Evolutionary conservation across 2,888 invertebrate species (phyloP).

Genomic region (Temnothorax ravouxi): DNA sequence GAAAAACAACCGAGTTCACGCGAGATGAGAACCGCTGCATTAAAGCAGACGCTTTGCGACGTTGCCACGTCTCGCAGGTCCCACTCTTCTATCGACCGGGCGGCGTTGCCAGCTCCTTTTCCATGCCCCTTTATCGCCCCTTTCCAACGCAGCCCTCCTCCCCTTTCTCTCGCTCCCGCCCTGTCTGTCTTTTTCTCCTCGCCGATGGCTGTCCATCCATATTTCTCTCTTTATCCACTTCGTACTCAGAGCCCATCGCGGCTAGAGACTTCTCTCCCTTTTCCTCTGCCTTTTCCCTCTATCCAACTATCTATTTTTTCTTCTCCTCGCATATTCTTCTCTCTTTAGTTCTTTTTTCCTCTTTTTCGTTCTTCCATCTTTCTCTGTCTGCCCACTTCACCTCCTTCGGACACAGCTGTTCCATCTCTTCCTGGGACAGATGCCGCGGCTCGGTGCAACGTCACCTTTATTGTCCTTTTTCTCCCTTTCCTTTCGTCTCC

Average conservation of each 20-base stretch:
- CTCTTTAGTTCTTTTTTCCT: constrained; percentile 59
- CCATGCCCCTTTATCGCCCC: constrained; percentile 84
- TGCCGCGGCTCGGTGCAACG: constrained; percentile 80
- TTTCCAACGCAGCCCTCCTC: constrained; percentile 77
- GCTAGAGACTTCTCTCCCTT: constrained; percentile 59
- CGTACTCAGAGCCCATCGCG: constrained; percentile 63
- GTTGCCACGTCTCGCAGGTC: constrained; percentile 82
- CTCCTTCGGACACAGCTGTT: constrained; percentile 79
- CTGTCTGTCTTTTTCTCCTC: constrained; percentile 53
- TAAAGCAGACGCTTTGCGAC: constrained; percentile 81
- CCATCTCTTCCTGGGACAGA: constrained; percentile 79
- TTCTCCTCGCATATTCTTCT: constrained; percentile 67
- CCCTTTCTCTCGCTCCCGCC: constrained; percentile 65
- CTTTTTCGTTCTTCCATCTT: constrained; percentile 56
- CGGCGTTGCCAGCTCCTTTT: constrained; percentile 84
- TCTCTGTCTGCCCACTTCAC: constrained; percentile 44
- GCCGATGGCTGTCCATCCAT: constrained; percentile 54
- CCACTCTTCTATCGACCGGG: constrained; percentile 85
- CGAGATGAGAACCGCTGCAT: constrained; percentile 75
- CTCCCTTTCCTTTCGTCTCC: constrained; percentile 25
- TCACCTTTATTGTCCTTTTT: constrained; percentile 74
- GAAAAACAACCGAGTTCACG: constrained; percentile 33
- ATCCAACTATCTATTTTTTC: constrained; percentile 52
- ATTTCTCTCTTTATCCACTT: constrained; percentile 74
- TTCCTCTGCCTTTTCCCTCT: constrained; percentile 52